Conservation (phyloP, 2,113 vertebrate genomes). For the Parus major region DNA sequence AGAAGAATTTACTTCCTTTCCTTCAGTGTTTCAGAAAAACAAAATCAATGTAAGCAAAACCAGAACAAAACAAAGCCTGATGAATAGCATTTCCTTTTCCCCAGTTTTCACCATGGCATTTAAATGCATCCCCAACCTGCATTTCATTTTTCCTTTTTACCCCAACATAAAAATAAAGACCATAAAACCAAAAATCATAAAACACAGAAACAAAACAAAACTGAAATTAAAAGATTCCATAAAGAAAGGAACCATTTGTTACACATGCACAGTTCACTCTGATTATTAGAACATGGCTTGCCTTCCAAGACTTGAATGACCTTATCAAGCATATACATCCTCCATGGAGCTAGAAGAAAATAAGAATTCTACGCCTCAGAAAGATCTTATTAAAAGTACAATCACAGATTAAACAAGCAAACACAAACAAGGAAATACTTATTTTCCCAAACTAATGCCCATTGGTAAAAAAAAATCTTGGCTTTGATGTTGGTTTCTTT, state of each 20-base stretch:
- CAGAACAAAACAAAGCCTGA: neutral
- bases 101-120: neutral
- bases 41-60: neutral
- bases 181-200: neutral
- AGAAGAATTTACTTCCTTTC: neutral
- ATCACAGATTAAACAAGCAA: neutral
- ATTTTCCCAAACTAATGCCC: neutral
- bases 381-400: neutral
- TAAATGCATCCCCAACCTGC: neutral
- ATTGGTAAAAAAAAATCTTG: neutral
- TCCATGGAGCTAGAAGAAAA: neutral
- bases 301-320: neutral
- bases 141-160: neutral
- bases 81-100: neutral
- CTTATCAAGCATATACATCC: neutral
- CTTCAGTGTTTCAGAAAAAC: neutral
- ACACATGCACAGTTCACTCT: neutral
- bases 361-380: neutral
- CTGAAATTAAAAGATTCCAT: neutral
- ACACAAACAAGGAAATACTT: neutral
- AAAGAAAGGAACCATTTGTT: neutral
- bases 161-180: too few relatives aligned
- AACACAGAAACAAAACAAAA: neutral
- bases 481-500: neutral
- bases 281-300: neutral